phyloP scores from a whole-genome alignment of 2,113 vertebrate genomes.

The Psilopsiagon aurifrons region DNA sequence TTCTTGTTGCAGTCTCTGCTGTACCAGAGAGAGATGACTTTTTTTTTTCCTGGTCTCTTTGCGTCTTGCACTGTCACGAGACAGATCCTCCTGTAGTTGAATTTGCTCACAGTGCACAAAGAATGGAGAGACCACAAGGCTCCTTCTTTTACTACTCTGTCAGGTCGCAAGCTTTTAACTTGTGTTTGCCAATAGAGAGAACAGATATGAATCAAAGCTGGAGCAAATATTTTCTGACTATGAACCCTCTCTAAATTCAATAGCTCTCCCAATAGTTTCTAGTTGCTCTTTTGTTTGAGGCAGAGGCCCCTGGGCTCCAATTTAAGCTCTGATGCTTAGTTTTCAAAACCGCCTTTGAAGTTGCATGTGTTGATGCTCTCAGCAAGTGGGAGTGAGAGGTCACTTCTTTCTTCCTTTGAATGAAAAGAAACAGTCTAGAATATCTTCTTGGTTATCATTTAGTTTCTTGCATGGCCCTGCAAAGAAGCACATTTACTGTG shows the following conservation, averaged over 20 bases:
- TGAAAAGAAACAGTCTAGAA: neutral
- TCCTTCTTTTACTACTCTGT: neutral
- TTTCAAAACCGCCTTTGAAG: slow-evolving; percentile 28
- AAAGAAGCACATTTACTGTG: neutral
- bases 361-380: neutral
- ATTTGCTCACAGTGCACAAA: neutral
- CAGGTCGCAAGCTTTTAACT: neutral
- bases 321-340: neutral
- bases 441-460: neutral
- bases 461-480: neutral
- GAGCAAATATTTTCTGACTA: slow-evolving; percentile 26
- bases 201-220: slow-evolving; percentile 9
- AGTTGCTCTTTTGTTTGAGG: slow-evolving; percentile 23
- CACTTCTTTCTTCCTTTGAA: neutral
- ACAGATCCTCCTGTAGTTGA: neutral
- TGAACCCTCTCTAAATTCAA: neutral
- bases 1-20: neutral
- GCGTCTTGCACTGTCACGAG: neutral
- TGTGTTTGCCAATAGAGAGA: neutral
- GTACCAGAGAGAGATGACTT: neutral
- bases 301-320: neutral
- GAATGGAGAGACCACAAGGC: neutral
- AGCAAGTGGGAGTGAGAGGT: slow-evolving; percentile 22
- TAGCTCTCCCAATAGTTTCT: neutral
- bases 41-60: neutral